These are phyloP conservation scores for Pinna nobilis DNA, from an alignment of 1,140 invertebrate genomes.

Conservation along the genomic window DNA sequence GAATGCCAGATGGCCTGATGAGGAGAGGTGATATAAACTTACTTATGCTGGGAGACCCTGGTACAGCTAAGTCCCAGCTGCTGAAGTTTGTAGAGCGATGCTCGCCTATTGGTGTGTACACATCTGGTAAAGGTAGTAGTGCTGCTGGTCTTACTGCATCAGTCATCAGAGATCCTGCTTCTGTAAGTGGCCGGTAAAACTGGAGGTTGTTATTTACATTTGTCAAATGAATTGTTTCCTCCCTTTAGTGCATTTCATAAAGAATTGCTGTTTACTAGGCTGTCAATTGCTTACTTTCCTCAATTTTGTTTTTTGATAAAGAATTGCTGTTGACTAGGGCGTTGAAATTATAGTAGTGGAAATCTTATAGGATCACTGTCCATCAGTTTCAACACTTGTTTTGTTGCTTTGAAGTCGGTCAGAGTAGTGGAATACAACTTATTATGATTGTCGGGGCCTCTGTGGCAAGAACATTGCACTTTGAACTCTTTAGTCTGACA, in stretches of 20 bases:
- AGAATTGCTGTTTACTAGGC: too few relatives aligned
- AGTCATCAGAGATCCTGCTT: constrained; percentile 93
- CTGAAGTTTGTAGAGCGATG: constrained; percentile 98
- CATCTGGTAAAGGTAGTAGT: constrained; percentile 98
- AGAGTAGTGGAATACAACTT: too few relatives aligned
- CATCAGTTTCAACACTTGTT: too few relatives aligned
- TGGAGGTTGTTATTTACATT: not conserved
- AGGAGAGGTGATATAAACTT: constrained; percentile 98
- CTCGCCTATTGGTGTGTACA: constrained; percentile 95
- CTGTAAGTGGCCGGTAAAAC: constrained; percentile 79
- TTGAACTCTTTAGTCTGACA: too few relatives aligned
- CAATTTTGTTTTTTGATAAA: not conserved
- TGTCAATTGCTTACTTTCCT: too few relatives aligned
- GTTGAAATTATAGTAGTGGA: too few relatives aligned
- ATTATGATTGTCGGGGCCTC: too few relatives aligned
- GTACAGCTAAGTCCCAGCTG: constrained; percentile 98
- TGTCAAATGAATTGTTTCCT: not conserved
- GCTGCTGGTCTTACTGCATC: constrained; percentile 99
- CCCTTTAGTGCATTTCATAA: too few relatives aligned
- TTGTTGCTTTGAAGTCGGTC: too few relatives aligned
- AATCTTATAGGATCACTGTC: too few relatives aligned
- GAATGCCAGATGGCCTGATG: constrained; percentile 95
- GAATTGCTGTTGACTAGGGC: too few relatives aligned
- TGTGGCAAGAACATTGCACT: too few relatives aligned
- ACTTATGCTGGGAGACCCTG: constrained; percentile 96